Conservation (phyloP, 2,113 vertebrate species). For the Pipra filicauda region DNA sequence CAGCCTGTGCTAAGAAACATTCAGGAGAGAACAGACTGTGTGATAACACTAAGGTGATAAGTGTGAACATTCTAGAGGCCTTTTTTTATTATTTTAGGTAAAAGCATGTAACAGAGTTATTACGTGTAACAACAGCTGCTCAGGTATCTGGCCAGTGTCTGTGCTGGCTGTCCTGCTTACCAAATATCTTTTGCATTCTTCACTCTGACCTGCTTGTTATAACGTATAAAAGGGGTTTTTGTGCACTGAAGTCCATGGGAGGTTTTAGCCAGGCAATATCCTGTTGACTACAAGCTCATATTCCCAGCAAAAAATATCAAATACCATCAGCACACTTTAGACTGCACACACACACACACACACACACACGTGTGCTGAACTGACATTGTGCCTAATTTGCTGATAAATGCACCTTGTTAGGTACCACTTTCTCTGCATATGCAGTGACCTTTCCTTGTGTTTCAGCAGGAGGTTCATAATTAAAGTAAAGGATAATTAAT, state of each 20-base stretch:
- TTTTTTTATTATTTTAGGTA: neutral
- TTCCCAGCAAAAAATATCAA: neutral
- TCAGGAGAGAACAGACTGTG: neutral
- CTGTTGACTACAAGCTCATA: neutral
- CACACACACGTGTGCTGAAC: neutral
- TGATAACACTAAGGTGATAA: neutral
- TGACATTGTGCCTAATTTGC: conserved; percentile 21
- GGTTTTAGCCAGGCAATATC: neutral
- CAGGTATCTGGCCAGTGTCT: neutral
- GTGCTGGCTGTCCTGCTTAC: neutral
- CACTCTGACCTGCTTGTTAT: neutral
- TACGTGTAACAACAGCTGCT: neutral
- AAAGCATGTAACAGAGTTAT: neutral
- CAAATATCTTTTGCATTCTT: neutral
- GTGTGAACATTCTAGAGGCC: neutral
- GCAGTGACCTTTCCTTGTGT: conserved; percentile 34
- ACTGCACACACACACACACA: too few relatives aligned
- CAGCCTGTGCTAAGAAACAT: neutral
- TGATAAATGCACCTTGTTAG: conserved; percentile 30
- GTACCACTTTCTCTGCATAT: neutral
- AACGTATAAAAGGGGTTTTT: neutral
- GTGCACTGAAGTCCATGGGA: neutral
- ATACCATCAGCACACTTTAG: neutral
- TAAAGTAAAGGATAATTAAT: conserved; percentile 54
- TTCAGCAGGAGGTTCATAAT: conserved; percentile 21